phyloP scores from a whole-genome alignment of 2,797 vertebrate species.

The Acomys russatus region DNA sequence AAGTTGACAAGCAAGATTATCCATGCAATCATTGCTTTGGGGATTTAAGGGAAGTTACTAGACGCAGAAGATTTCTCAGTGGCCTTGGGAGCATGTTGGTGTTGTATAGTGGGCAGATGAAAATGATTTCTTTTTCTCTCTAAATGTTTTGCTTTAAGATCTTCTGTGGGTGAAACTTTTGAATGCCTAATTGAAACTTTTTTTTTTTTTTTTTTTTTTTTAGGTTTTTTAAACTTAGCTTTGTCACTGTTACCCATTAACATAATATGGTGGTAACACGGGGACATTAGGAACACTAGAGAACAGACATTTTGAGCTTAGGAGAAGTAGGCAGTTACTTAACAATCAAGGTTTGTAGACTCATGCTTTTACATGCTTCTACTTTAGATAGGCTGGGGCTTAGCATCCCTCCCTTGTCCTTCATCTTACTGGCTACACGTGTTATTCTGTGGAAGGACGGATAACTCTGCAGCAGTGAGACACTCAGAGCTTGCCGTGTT shows the following conservation, averaged over 20 bases:
- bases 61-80: not conserved
- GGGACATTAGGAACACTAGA: not conserved
- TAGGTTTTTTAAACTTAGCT: conserved; percentile 41
- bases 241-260: not conserved
- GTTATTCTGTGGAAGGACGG: not conserved
- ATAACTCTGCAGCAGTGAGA: not conserved
- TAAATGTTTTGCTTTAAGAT: conserved; percentile 17
- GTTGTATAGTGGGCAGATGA: not conserved
- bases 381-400: not conserved
- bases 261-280: not conserved
- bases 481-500: not conserved
- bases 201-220: conserved; percentile 45
- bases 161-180: not conserved
- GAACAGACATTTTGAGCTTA: not conserved
- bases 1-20: not conserved
- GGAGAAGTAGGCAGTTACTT: not conserved
- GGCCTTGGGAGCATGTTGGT: not conserved
- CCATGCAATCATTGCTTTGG: not conserved
- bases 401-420: not conserved
- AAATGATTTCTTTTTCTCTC: not conserved
- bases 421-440: not conserved
- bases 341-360: not conserved
- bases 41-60: conserved; percentile 51
- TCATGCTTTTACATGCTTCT: not conserved
- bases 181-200: not conserved